Base-by-base conservation (phyloP, 2,888 invertebrate genomes). In the Drosophila anceps region DNA sequence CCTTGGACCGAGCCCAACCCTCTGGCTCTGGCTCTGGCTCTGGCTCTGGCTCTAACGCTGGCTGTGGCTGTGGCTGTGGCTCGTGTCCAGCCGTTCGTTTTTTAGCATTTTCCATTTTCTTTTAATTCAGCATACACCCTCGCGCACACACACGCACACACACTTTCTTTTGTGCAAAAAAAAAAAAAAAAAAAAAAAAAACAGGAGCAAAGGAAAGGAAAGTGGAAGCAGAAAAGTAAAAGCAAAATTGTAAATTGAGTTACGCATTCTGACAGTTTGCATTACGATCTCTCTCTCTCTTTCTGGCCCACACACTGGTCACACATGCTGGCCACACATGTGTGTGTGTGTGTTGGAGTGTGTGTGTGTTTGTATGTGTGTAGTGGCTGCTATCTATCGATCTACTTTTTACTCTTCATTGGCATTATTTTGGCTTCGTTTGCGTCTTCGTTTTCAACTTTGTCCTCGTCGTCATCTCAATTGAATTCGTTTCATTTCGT, bases 261-360 rank as follows among this genome's bases (percentile, higher is more conserved):
- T 88, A 91, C 89, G 89, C 84, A 90, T 86, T 84, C 90, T 86
- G 90, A 91, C 90, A 91, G 90, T 88, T 90, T 90, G 90, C 89
- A 90, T 91, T 88, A 90, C 90, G 90, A 83, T 88, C 88, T 91
- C 73, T 64, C 60, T 59, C 73, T 41, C 79, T 60, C 58, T 39
- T 54, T 67, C 59, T n/a, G 20, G 0, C 51, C 33, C 24, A 1
- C 50, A 18, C 53, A 6, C 53, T 66, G 75, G 69, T 74, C 85
- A 82, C 86, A 82, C 83, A 79, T 76, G 74, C 79, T 69, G 68
- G 46, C 27, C 82, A 81, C 54, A n/a, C 37, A 63, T 60, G 50
- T 60, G 67, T 54, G 54, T 58, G 54, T 61, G 62, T 50, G 65
- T 62, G 69, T 68, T 64, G 65, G 53, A 59, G 51, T 59, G 65